Evolutionary conservation across 2,113 vertebrate genomes (phyloP), one percentile per base, ranked within the genome.

Genomic region (Cyanistes caeruleus): DNA sequence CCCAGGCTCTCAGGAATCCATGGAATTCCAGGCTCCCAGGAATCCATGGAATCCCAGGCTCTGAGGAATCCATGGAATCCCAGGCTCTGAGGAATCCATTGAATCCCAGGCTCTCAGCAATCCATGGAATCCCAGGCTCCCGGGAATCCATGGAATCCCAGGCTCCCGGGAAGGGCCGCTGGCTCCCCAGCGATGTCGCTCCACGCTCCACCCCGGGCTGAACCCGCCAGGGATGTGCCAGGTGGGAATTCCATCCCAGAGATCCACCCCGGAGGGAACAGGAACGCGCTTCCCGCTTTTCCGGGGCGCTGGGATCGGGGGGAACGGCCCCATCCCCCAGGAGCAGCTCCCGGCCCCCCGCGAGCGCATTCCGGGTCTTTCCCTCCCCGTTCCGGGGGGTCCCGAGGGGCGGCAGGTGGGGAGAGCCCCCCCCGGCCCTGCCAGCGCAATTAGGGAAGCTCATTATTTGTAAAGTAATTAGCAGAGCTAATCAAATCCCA

Each of bases 301-400:
- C 35, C 9, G 2, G 15, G 46, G 46, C 10, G 33, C 31, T 25
- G 2, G 2, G 51, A 35, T 75, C 46, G 13, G 24, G 9, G 52
- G 11, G 24, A 22, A 20, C 0, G 2, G 24, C 52, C 28, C 0
- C 0, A n/a, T 2, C 44, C 63, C 15, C 6, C 1, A 2, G 53
- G 21, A 55, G 2, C 3, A 70, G 35, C 7, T 70, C 46, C 41
- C 21, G 2, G n/a, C 48, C n/a, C 49, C 65, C 39, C 4, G 0
- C 0, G 5, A 1, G 2, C 24, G 18, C 9, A 60, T 68, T 59
- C 5, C 0, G 7, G 55, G 70, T 1, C 5, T 14, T 20, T 11
- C 43, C 1, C 49, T 59, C 52, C 33, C 6, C 44, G 64, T 20
- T 30, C 23, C 0, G 0, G 15, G 7, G 33, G 3, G 33, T 52